Conservation (phyloP, 2,797 vertebrate species). For the Serranus cabrilla region DNA sequence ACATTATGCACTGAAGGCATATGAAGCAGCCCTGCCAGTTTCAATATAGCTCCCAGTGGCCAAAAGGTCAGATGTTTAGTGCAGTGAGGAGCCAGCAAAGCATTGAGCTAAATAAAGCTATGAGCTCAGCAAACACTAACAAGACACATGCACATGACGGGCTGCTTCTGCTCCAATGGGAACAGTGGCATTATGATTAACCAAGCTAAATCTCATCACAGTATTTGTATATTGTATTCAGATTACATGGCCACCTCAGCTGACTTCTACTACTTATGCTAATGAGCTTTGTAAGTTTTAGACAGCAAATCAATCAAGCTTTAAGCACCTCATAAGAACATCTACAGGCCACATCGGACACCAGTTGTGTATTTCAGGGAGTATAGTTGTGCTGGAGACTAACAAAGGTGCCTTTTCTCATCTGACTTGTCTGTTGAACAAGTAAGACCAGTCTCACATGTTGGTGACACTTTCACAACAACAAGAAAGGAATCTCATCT, state of each 20-base stretch:
- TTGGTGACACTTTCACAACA: constrained; percentile 49
- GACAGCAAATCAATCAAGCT: neutral
- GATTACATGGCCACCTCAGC: constrained; percentile 25
- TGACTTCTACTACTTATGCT: neutral
- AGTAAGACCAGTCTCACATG: constrained; percentile 45
- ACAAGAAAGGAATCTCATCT: constrained; percentile 43
- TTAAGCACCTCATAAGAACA: neutral
- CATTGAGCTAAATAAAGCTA: constrained; percentile 84
- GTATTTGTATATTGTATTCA: constrained; percentile 1
- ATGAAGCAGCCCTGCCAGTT: constrained; percentile 44
- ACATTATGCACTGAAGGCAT: constrained; percentile 27
- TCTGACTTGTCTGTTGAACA: constrained; percentile 37
- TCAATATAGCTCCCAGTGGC: constrained; percentile 70
- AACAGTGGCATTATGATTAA: constrained; percentile 46
- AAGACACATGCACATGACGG: constrained; percentile 67
- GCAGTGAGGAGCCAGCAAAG: constrained; percentile 65
- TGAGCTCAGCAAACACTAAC: constrained; percentile 84
- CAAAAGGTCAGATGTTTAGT: constrained; percentile 80
- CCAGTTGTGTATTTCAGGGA: neutral
- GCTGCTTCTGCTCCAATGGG: constrained; percentile 56
- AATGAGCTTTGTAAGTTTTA: no score
- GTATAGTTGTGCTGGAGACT: neutral
- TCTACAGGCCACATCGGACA: neutral
- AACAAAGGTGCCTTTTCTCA: neutral
- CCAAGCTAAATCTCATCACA: constrained; percentile 52